These are phyloP conservation scores for Podarcis lilfordi DNA, from an alignment of 2,797 vertebrate genomes.

Conservation along the genomic window DNA sequence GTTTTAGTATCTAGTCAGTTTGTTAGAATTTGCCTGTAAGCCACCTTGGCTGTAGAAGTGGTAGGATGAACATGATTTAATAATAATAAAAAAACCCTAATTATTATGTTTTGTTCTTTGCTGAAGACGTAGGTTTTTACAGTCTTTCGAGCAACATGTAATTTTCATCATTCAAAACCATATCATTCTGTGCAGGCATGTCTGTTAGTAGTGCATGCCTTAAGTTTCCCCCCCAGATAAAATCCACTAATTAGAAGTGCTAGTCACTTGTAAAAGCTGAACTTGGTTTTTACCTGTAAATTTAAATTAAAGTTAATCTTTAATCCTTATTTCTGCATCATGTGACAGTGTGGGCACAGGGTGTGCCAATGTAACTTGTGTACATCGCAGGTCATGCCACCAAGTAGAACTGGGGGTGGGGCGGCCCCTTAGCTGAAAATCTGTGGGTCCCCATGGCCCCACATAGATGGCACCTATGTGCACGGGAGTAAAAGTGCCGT, in stretches of 20 bases:
- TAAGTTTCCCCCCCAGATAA: neutral
- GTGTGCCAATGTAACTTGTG: too few relatives aligned
- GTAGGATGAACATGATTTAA: neutral
- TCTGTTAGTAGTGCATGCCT: neutral
- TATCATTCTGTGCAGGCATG: neutral
- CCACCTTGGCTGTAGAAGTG: neutral
- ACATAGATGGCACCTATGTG: neutral
- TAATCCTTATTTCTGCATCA: neutral
- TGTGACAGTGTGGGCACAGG: neutral
- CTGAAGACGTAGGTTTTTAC: neutral
- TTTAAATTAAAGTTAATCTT: neutral
- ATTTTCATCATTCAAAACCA: neutral
- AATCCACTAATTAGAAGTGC: conserved; percentile 9
- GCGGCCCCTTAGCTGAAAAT: too few relatives aligned
- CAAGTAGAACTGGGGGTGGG: too few relatives aligned
- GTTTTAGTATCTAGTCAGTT: neutral
- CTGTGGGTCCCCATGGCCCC: too few relatives aligned
- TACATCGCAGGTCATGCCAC: too few relatives aligned
- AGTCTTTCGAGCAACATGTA: neutral
- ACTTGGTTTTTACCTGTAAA: neutral
- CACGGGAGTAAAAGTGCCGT: neutral
- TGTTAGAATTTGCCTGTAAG: neutral
- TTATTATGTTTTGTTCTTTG: too few relatives aligned
- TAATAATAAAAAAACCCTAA: neutral
- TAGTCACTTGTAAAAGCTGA: conserved; percentile 1